Percentiles rank a stretch among this genome's conserved stretches.
Conservation (phyloP, 1,140 invertebrate genomes). For the Platorchestia sp. region DNA sequence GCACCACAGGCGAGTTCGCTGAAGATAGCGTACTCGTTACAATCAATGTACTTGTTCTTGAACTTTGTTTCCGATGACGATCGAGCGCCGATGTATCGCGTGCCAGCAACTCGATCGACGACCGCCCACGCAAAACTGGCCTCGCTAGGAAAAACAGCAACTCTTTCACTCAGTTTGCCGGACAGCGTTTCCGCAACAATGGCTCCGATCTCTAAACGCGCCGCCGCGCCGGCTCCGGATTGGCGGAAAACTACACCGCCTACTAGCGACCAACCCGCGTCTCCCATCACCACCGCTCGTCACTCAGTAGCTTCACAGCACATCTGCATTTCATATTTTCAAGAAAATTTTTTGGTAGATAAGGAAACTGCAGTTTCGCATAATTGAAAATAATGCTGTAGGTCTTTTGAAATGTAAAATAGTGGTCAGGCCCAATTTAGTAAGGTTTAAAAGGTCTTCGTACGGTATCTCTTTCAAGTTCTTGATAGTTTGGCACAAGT, state of each 20-base stretch:
- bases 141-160: slow-evolving; percentile 22
- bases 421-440: neutral
- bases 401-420: neutral
- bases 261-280: slow-evolving; percentile 31
- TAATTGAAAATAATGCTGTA: neutral
- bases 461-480: neutral
- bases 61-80: neutral
- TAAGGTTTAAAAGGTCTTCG: neutral
- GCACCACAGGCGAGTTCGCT: neutral
- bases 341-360: neutral
- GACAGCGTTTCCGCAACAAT: slow-evolving; percentile 48
- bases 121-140: slow-evolving; percentile 54
- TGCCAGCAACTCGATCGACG: slow-evolving; percentile 42
- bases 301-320: neutral
- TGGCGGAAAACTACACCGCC: slow-evolving; percentile 19
- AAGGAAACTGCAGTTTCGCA: neutral
- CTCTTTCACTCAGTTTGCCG: slow-evolving; percentile 41
- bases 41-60: neutral
- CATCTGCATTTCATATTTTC: neutral
- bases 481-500: too few relatives aligned
- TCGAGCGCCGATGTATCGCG: slow-evolving; percentile 6
- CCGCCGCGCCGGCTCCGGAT: neutral
- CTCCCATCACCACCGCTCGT: neutral
- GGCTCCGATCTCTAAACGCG: neutral
- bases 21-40: neutral